Percentiles rank a stretch among this genome's conserved stretches.
These are phyloP conservation scores for Pelagia noctiluca DNA, from an alignment of 30 jellyfish, hydroid and myxozoan genomes.

Conservation along the genomic window DNA sequence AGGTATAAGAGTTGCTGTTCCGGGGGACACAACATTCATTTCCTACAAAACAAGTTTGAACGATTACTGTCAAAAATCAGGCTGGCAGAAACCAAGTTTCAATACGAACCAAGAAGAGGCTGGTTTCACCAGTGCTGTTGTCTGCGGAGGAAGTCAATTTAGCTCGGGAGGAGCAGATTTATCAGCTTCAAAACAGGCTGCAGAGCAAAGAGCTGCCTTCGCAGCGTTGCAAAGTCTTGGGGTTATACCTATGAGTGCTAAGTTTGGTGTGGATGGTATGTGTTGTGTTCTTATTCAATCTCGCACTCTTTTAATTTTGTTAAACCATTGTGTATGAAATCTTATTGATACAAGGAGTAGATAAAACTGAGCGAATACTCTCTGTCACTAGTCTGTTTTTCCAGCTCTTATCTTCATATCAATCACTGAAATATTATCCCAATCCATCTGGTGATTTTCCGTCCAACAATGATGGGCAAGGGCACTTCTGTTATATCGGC, in stretches of 20 bases:
- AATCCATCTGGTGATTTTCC: no score
- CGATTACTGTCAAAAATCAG: slow-evolving; percentile 94
- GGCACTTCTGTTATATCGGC: no score
- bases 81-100: slow-evolving; percentile 93
- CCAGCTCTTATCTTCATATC: no score
- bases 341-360: no score
- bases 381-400: no score
- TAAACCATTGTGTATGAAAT: no score
- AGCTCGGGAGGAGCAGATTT: slow-evolving; percentile 87
- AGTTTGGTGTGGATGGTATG: slow-evolving; percentile 84
- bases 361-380: no score
- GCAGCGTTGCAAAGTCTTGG: slow-evolving; percentile 87
- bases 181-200: slow-evolving; percentile 85
- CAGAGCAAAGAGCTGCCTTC: slow-evolving; percentile 97
- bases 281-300: neutral
- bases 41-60: slow-evolving; percentile 97
- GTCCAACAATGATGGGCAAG: no score
- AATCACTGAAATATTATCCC: no score
- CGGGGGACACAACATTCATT: slow-evolving; percentile 97
- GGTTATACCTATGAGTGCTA: slow-evolving; percentile 64
- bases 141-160: slow-evolving; percentile 87
- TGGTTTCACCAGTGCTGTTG: slow-evolving; percentile 79
- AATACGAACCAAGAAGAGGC: slow-evolving; percentile 68
- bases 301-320: no score
- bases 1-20: slow-evolving; percentile 93